These are phyloP conservation scores for Pipistrellus kuhlii DNA, from an alignment of 2,797 vertebrate genomes.

Conservation along the genomic window DNA sequence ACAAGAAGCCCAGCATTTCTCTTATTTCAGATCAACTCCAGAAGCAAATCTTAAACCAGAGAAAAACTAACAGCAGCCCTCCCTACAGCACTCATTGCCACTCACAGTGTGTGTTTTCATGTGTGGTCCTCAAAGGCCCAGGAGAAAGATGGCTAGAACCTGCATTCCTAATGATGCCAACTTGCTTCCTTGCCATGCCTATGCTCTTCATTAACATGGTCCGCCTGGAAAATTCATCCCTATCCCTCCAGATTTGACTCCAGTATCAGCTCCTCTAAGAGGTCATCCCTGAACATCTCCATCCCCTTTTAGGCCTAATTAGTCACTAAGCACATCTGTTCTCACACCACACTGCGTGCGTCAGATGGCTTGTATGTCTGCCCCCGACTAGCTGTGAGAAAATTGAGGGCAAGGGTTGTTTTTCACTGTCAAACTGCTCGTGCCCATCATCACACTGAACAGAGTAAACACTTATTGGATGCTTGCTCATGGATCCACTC, in stretches of 20 bases:
- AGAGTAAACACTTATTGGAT: background rate
- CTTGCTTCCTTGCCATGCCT: background rate
- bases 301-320: background rate
- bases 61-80: background rate
- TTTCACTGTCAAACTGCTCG: background rate
- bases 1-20: background rate
- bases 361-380: background rate
- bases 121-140: background rate
- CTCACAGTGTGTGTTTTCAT: background rate
- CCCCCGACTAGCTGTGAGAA: background rate
- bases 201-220: background rate
- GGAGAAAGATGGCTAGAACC: background rate
- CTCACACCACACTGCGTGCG: background rate
- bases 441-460: background rate
- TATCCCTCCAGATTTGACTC: background rate
- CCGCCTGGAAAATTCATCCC: background rate
- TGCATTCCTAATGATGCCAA: background rate
- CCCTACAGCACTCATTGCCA: background rate
- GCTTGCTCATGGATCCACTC: background rate
- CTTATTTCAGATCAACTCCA: constrained; percentile 16
- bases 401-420: background rate
- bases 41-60: constrained; percentile 18
- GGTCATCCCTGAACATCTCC: background rate
- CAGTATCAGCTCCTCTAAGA: background rate
- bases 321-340: background rate